These are phyloP conservation scores for Drosophila orosa DNA, from an alignment of 1,140 invertebrate genomes.

Conservation along the genomic window DNA sequence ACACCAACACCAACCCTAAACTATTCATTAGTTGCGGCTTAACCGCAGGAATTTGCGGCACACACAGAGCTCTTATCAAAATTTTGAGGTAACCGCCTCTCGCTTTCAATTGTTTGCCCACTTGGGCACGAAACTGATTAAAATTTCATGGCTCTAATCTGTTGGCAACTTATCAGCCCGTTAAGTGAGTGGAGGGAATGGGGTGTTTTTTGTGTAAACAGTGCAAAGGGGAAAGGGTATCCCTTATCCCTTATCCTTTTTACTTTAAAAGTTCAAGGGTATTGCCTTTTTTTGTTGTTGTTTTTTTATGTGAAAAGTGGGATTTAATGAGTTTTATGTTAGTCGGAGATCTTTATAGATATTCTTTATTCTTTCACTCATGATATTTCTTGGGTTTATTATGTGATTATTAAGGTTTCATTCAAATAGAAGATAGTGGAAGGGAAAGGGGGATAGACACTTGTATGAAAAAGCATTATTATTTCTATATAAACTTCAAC, in stretches of 20 bases:
- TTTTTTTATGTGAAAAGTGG: conserved; percentile 5
- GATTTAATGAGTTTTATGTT: background rate
- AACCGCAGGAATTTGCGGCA: conserved; percentile 61
- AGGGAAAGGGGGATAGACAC: background rate
- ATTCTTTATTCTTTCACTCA: background rate
- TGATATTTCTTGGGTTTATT: background rate
- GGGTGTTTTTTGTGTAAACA: background rate
- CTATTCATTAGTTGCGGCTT: conserved; percentile 46
- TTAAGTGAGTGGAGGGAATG: conserved; percentile 9
- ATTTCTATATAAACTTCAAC: too few species aligned
- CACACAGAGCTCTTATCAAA: conserved; percentile 57
- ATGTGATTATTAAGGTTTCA: background rate
- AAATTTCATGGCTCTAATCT: conserved; percentile 52
- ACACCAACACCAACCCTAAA: background rate
- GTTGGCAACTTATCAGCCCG: conserved; percentile 46
- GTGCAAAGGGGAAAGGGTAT: background rate
- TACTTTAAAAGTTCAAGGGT: conserved; percentile 6
- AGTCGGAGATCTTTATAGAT: background rate
- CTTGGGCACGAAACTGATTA: conserved; percentile 45
- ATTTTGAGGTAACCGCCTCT: conserved; percentile 42
- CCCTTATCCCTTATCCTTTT: conserved; percentile 5
- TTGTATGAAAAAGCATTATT: background rate
- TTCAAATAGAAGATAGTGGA: background rate
- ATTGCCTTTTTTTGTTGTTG: conserved; percentile 1
- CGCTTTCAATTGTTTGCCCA: conserved; percentile 44